phyloP scores from a whole-genome alignment of 2,888 invertebrate species.

The Conomelus anceps region DNA sequence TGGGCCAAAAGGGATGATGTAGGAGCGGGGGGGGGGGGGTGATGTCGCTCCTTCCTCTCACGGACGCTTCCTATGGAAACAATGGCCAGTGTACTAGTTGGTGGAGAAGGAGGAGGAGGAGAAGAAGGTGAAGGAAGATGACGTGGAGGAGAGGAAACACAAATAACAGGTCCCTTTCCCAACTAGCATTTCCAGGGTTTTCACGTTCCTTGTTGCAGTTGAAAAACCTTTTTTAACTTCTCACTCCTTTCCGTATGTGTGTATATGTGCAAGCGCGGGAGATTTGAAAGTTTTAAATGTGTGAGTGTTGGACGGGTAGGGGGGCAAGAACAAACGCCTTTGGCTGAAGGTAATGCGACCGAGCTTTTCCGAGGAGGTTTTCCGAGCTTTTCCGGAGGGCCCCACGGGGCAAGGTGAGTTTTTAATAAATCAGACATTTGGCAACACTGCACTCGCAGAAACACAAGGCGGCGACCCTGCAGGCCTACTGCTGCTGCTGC shows the following conservation, averaged over 20 bases:
- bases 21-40: no score
- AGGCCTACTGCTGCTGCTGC: not conserved
- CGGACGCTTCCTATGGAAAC: not conserved
- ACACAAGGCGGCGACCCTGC: conserved; percentile 18
- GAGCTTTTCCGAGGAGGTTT: not conserved
- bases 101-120: no score
- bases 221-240: not conserved
- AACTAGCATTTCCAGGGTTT: no score
- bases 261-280: not conserved
- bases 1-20: not conserved
- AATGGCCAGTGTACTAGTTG: no score
- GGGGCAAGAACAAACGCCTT: not conserved
- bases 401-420: conserved; percentile 24
- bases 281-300: not conserved
- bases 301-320: not conserved
- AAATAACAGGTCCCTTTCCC: not conserved
- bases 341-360: not conserved
- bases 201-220: not conserved
- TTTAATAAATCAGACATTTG: conserved; percentile 30
- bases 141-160: not conserved
- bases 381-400: not conserved
- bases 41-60: not conserved
- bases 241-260: not conserved
- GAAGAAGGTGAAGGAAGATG: no score
- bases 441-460: conserved; percentile 17